Conservation (phyloP, 2,113 vertebrate genomes). For the Nasalis larvatus region DNA sequence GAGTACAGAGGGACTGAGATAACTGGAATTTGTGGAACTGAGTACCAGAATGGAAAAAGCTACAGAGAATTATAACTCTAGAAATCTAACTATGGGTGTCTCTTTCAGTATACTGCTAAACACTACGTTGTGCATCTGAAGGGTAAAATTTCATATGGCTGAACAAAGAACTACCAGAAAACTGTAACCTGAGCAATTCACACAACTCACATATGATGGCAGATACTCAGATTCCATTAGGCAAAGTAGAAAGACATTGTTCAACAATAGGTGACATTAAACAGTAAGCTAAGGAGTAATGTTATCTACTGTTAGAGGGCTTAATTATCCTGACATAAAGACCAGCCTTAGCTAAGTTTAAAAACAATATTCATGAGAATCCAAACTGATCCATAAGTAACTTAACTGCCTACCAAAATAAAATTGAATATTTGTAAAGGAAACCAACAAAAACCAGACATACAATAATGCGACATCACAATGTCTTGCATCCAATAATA, state of each 20-base stretch:
- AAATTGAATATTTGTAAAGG: neutral
- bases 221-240: neutral
- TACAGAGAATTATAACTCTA: neutral
- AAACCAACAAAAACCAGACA: conserved; percentile 11
- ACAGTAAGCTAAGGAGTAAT: neutral
- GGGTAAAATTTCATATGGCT: neutral
- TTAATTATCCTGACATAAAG: neutral
- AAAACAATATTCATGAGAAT: neutral
- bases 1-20: neutral
- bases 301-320: neutral
- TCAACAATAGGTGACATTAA: neutral
- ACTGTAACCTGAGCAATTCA: neutral
- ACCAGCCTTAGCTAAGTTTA: neutral
- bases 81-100: neutral
- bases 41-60: neutral
- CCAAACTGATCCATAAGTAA: neutral
- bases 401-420: neutral
- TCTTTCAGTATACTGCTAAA: neutral
- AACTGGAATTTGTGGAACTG: neutral
- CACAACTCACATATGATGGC: neutral
- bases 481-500: neutral
- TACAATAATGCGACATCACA: neutral
- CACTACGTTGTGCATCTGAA: neutral
- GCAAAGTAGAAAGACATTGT: neutral
- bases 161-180: neutral